Evolutionary conservation across 1,140 invertebrate species (phyloP).

Genomic region (Drosophila sp.): DNA sequence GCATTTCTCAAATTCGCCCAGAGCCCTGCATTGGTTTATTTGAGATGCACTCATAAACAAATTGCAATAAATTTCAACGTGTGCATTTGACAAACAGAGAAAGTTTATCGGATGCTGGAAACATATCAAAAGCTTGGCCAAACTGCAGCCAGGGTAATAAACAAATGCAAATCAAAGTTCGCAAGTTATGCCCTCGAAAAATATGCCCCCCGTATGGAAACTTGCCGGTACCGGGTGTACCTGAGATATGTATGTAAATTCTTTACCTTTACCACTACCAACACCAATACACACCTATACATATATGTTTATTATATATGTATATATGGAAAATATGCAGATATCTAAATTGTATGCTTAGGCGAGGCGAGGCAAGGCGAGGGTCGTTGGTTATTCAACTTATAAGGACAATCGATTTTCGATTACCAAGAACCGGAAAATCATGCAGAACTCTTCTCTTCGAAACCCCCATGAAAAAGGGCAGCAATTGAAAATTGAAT

Average conservation of each 20-base stretch:
- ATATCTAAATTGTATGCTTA: slow-evolving; percentile 37
- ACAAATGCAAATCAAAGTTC: slow-evolving; percentile 51
- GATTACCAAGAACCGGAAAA: slow-evolving; percentile 42
- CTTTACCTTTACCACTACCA: neutral
- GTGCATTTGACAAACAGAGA: slow-evolving; percentile 18
- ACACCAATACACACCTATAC: slow-evolving; percentile 23
- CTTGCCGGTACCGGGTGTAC: slow-evolving; percentile 17
- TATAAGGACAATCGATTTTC: slow-evolving; percentile 63
- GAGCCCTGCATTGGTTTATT: slow-evolving; percentile 18
- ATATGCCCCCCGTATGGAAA: slow-evolving; percentile 24
- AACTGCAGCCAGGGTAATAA: slow-evolving; percentile 3
- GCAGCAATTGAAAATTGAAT: slow-evolving; percentile 45
- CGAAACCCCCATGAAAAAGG: neutral
- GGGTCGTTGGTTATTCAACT: slow-evolving; percentile 37
- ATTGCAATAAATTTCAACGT: slow-evolving; percentile 21
- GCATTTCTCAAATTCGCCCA: slow-evolving; percentile 1
- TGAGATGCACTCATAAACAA: slow-evolving; percentile 30
- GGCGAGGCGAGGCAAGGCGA: neutral
- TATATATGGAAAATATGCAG: slow-evolving; percentile 44
- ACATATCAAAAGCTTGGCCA: neutral
- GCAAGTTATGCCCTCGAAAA: slow-evolving; percentile 21
- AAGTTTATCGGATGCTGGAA: slow-evolving; percentile 11
- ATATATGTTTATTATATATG: neutral
- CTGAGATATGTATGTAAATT: slow-evolving; percentile 2
- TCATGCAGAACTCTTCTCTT: slow-evolving; percentile 11